These are phyloP conservation scores for Poecile montanus DNA, from an alignment of 2,797 vertebrate species.

Conservation along the genomic window DNA sequence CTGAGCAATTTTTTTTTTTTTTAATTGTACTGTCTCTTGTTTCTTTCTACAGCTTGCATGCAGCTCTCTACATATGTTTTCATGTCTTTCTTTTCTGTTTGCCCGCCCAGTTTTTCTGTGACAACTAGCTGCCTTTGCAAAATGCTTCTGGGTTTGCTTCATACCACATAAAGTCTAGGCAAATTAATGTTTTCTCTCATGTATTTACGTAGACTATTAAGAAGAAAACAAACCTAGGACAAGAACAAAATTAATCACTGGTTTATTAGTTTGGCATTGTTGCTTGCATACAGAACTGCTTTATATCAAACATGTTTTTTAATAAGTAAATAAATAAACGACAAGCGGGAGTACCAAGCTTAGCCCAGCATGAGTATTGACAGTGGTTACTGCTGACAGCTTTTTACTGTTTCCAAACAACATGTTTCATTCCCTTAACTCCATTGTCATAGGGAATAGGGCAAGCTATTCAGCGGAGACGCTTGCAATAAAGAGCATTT, in stretches of 20 bases:
- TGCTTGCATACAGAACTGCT: background rate
- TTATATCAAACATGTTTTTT: conserved; percentile 37
- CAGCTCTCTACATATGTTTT: conserved; percentile 30
- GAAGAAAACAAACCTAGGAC: conserved; percentile 58
- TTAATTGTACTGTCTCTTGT: background rate
- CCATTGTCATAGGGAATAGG: conserved; percentile 47
- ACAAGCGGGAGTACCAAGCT: conserved; percentile 46
- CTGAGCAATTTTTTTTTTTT: background rate
- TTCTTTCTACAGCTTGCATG: background rate
- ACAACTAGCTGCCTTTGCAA: conserved; percentile 47
- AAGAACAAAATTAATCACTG: conserved; percentile 53
- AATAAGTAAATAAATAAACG: conserved; percentile 61
- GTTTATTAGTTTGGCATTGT: conserved; percentile 48
- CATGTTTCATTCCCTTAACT: conserved; percentile 65
- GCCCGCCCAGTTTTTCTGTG: background rate
- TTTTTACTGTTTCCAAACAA: conserved; percentile 67
- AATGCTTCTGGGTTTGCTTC: conserved; percentile 52
- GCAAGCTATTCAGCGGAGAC: conserved; percentile 18
- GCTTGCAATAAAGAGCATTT: background rate
- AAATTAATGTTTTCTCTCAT: conserved; percentile 43
- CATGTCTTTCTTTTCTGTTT: background rate
- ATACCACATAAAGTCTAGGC: conserved; percentile 24
- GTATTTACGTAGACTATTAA: conserved; percentile 52
- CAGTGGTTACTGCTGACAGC: conserved; percentile 65
- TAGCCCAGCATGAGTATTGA: conserved; percentile 53